A percentile compares a stretch with the other conserved stretches of the same genome.
These are phyloP conservation scores for Brachyrhaphis roseni DNA, from an alignment of 2,797 vertebrate genomes.

Conservation along the genomic window DNA sequence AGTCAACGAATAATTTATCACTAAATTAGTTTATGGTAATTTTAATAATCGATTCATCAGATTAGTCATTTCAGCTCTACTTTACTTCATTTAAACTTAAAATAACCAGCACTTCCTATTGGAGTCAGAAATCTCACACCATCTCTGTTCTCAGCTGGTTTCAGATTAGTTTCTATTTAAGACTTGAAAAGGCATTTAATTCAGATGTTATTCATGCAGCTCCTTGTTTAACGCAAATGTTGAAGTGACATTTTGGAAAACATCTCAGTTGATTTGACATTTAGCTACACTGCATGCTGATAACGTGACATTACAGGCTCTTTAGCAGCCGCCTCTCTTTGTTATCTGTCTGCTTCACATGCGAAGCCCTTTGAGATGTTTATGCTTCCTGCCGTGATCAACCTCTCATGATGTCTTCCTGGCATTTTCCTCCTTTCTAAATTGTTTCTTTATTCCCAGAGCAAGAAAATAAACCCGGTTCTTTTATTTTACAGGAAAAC, in stretches of 20 bases:
- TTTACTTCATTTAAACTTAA: neutral
- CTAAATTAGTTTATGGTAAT: too few species aligned
- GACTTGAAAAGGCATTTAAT: neutral
- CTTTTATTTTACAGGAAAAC: neutral
- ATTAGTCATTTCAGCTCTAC: neutral
- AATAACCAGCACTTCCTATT: neutral
- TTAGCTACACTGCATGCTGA: conserved; percentile 4
- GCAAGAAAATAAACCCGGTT: neutral
- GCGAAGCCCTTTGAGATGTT: neutral
- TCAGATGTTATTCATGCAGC: neutral
- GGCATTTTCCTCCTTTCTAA: neutral
- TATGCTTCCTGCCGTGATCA: neutral
- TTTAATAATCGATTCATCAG: too few species aligned
- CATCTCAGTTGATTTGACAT: neutral
- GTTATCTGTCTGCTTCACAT: conserved; percentile 1
- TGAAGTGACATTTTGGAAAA: neutral
- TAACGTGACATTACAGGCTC: conserved; percentile 8
- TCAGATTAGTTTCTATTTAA: neutral
- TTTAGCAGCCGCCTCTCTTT: neutral
- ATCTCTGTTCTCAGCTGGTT: neutral
- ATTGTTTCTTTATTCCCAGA: neutral
- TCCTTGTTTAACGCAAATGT: neutral
- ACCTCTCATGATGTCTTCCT: neutral
- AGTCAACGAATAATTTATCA: too few species aligned
- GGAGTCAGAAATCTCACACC: neutral